These are phyloP conservation scores for Falco peregrinus DNA, from an alignment of 2,797 vertebrate species.

Conservation along the genomic window DNA sequence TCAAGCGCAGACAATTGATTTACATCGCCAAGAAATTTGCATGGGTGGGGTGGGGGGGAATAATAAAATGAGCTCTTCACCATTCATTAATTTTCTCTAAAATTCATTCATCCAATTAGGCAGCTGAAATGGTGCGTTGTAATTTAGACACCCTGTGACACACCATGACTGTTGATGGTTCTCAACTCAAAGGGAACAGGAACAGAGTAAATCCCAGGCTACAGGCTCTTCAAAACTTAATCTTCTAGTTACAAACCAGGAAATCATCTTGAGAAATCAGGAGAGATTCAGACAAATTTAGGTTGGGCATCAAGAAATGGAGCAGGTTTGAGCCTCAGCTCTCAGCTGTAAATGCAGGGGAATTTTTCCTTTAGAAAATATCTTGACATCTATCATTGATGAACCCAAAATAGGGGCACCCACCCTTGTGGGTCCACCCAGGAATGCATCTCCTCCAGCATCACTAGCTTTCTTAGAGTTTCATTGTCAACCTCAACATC, in stretches of 20 bases:
- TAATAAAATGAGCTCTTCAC: background rate
- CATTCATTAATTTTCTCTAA: slow-evolving; percentile 60
- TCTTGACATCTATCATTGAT: fast-evolving
- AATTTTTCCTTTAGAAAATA: background rate
- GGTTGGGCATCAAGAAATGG: background rate
- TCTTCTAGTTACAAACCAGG: slow-evolving; percentile 19
- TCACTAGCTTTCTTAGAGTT: fast-evolving
- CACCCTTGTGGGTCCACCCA: fast-evolving
- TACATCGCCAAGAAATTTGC: background rate
- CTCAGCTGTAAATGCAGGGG: background rate
- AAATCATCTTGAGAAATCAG: background rate
- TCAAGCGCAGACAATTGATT: slow-evolving; percentile 48
- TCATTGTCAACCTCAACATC: background rate
- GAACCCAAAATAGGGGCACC: background rate
- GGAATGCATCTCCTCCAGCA: background rate
- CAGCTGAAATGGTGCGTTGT: slow-evolving; percentile 44
- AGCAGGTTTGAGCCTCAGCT: background rate
- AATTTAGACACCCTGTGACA: slow-evolving; percentile 49
- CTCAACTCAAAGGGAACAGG: background rate
- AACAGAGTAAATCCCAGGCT: slow-evolving; percentile 24
- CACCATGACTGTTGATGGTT: slow-evolving; percentile 5
- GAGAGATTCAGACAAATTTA: background rate
- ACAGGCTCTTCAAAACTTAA: background rate
- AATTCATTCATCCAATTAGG: slow-evolving; percentile 64
- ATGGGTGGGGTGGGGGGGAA: background rate